Evolutionary conservation across 1,140 invertebrate genomes (phyloP).

Genomic region (Lasioglossum baleicum): DNA sequence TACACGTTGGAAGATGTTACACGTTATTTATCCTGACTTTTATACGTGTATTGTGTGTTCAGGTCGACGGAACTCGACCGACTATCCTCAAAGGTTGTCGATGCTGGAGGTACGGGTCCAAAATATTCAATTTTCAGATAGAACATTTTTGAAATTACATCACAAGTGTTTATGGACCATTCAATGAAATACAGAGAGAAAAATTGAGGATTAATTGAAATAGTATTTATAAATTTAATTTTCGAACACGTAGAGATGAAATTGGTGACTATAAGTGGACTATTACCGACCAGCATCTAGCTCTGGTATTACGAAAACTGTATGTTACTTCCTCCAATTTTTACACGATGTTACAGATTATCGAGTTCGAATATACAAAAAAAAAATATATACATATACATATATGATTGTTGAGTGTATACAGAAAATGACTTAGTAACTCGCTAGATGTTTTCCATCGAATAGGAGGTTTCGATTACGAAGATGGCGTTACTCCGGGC

Average conservation of each 20-base stretch:
- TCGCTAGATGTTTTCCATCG: not conserved
- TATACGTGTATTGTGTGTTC: not conserved
- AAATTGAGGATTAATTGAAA: not conserved
- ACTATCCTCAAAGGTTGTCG: not conserved
- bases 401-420: conserved; percentile 12
- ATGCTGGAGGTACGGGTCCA: not conserved
- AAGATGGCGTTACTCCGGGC: not conserved
- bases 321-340: not conserved
- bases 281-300: not conserved
- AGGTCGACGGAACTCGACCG: not conserved
- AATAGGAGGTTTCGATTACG: not conserved
- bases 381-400: not conserved
- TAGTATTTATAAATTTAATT: not conserved
- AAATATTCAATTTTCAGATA: not conserved
- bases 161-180: not conserved
- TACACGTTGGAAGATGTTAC: not conserved
- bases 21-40: conserved; percentile 5
- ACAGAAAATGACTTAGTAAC: not conserved
- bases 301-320: not conserved
- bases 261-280: not conserved
- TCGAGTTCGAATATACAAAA: conserved; percentile 4
- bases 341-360: conserved; percentile 4
- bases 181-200: too few species aligned
- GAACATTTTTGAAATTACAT: not conserved
- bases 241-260: too few species aligned